Percentiles rank a stretch among this genome's conserved stretches.
phyloP scores from a whole-genome alignment of 1,140 invertebrate genomes.

The Ostrea edulis region DNA sequence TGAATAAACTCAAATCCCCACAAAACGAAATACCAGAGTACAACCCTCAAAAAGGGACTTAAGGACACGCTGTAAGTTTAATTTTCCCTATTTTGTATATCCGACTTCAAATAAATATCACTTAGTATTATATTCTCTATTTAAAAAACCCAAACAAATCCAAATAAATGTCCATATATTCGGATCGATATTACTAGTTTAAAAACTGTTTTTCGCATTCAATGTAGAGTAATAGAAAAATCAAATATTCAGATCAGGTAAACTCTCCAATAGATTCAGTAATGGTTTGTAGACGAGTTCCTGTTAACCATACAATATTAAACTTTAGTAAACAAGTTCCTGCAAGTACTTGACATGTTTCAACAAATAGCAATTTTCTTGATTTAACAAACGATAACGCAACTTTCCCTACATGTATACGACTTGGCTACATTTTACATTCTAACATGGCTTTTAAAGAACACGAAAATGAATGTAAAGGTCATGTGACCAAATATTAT shows the following conservation, averaged over 20 bases:
- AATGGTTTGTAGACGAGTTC: background rate
- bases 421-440: too few relatives aligned
- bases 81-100: background rate
- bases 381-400: background rate
- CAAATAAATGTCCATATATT: background rate
- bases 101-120: background rate
- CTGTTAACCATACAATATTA: background rate
- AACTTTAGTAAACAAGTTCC: background rate
- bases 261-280: background rate
- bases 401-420: background rate
- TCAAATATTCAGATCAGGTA: background rate
- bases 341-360: background rate
- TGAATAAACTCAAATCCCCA: too few relatives aligned
- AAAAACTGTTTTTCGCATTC: background rate
- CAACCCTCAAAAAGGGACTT: too few relatives aligned
- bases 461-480: too few relatives aligned
- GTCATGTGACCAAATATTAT: too few relatives aligned
- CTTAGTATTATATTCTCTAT: too few relatives aligned
- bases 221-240: background rate
- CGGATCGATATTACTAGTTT: background rate
- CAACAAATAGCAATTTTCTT: background rate
- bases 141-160: too few relatives aligned
- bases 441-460: too few relatives aligned
- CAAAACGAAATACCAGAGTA: too few relatives aligned
- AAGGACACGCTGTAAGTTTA: background rate